A percentile compares a stretch with the other conserved stretches of the same genome.
These are phyloP conservation scores for Buceros bicornis DNA, from an alignment of 2,797 vertebrate genomes.

Conservation along the genomic window DNA sequence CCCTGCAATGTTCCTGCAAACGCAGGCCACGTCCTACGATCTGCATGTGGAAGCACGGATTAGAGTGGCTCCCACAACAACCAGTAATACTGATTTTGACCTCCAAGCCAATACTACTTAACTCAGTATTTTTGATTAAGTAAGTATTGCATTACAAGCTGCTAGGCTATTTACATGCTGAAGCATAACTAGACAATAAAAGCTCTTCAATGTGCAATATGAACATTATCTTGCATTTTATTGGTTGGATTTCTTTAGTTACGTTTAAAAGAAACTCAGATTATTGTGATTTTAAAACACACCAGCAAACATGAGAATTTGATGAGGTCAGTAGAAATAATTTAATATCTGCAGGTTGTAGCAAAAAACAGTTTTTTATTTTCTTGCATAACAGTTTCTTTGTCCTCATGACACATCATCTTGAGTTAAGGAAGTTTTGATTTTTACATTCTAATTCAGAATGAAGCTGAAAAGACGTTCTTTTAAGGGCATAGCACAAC, in stretches of 20 bases:
- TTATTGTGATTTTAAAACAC: neutral
- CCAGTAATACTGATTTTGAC: neutral
- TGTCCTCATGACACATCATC: neutral
- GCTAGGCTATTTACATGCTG: neutral
- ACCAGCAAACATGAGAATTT: neutral
- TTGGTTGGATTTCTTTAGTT: neutral
- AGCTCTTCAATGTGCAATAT: neutral
- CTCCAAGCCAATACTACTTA: neutral
- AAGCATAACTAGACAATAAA: neutral
- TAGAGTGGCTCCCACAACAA: neutral
- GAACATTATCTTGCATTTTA: neutral
- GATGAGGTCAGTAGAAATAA: neutral
- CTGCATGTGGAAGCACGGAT: fast-evolving
- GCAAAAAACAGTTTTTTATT: neutral
- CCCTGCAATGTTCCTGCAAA: neutral
- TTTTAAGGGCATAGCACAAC: neutral
- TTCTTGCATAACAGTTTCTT: neutral
- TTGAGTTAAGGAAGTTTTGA: neutral
- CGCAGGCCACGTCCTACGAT: neutral
- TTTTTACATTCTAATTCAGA: neutral
- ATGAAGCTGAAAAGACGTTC: neutral
- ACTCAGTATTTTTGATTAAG: neutral
- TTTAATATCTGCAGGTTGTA: neutral
- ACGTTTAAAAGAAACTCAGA: neutral
- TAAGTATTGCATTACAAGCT: neutral